Evolutionary conservation across 2,113 vertebrate genomes (phyloP).

Genomic region (Pristiophorus japonicus): DNA sequence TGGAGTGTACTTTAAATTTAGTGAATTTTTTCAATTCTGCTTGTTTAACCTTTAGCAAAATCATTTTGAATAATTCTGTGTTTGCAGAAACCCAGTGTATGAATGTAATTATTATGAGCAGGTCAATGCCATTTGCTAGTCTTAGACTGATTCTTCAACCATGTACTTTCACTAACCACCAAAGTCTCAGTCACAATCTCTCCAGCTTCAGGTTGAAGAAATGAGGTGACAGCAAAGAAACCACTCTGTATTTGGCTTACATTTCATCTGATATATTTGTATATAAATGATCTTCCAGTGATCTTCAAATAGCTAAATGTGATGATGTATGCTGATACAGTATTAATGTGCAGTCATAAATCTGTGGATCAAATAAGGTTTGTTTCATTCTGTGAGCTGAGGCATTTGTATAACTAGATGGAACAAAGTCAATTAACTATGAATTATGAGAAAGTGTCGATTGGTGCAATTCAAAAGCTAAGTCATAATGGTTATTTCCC

Average conservation of each 20-base stretch:
- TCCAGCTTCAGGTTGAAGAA: neutral
- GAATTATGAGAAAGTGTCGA: slow-evolving; percentile 22
- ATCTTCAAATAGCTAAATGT: slow-evolving; percentile 14
- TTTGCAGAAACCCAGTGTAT: neutral
- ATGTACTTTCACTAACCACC: neutral
- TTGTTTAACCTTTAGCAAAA: neutral
- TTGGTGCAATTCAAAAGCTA: neutral
- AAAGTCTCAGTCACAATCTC: neutral
- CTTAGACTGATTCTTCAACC: neutral
- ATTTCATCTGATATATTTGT: slow-evolving; percentile 16
- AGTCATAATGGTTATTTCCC: neutral
- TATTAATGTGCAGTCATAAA: slow-evolving; percentile 16
- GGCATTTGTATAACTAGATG: neutral
- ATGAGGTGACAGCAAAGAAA: neutral
- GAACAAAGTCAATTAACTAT: slow-evolving; percentile 27
- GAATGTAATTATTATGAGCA: neutral
- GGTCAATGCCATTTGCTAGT: neutral
- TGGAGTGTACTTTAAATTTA: neutral
- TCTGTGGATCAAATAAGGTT: slow-evolving; percentile 11
- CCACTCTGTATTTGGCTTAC: neutral
- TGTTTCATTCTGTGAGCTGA: slow-evolving; percentile 9
- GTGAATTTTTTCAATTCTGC: neutral
- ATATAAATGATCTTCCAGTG: slow-evolving; percentile 15
- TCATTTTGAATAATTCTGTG: neutral
- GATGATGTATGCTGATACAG: slow-evolving; percentile 13